A percentile compares a stretch with the other conserved stretches of the same genome.
Evolutionary conservation across 2,113 vertebrate genomes (phyloP).

Genomic region (Dipodomys merriami): DNA sequence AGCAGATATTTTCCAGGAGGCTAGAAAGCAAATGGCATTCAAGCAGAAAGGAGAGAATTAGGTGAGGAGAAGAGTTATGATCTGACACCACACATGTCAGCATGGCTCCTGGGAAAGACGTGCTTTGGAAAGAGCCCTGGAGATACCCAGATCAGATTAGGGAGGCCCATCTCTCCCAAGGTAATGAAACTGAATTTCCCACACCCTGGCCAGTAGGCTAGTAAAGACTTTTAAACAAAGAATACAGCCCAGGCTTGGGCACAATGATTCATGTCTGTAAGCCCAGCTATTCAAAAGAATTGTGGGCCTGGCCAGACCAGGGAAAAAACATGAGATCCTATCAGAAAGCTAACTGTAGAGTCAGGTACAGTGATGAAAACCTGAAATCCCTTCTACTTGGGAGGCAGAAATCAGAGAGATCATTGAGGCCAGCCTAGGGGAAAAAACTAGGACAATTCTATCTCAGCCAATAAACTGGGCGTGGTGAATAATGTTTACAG

Average conservation of each 20-base stretch:
- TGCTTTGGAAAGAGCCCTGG: not conserved
- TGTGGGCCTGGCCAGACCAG: too few relatives aligned
- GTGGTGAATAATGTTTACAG: too few relatives aligned
- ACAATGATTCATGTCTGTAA: too few relatives aligned
- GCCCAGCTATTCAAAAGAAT: too few relatives aligned
- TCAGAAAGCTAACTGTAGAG: too few relatives aligned
- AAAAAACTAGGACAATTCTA: too few relatives aligned
- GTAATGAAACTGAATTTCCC: not conserved
- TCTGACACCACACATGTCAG: fast-evolving
- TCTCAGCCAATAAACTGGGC: too few relatives aligned
- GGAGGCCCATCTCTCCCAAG: not conserved
- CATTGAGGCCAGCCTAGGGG: too few relatives aligned
- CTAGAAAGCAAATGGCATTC: not conserved
- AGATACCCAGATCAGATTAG: not conserved
- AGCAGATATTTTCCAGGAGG: not conserved
- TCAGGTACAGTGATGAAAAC: too few relatives aligned
- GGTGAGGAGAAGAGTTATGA: not conserved
- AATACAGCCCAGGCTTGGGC: not conserved
- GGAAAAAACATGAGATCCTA: too few relatives aligned
- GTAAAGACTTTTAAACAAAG: not conserved
- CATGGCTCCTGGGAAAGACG: not conserved
- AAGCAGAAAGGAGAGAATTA: not conserved
- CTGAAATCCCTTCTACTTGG: too few relatives aligned
- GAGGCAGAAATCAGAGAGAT: too few relatives aligned
- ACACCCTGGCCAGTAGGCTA: not conserved